Base-by-base conservation (phyloP, 1,140 invertebrate genomes). In the Meloidogyne exigua region DNA sequence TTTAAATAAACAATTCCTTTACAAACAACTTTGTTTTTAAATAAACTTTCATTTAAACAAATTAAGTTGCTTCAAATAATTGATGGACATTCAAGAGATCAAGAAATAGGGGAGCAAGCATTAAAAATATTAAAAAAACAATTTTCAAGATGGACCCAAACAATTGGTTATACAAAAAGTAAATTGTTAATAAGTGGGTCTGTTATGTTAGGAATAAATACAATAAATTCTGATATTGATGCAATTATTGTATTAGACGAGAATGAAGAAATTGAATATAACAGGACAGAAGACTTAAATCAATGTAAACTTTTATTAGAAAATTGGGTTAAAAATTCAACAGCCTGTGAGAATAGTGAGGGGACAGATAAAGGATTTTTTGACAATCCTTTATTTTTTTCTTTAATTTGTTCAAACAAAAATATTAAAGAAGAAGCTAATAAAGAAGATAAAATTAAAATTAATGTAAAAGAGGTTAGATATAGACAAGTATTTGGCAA, bases 161-260 rank as follows among this genome's bases (percentile, higher is more conserved):
- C 18, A n/a, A n/a, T n/a, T 57, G 9, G n/a, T 0, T 57, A 5
- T 21, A n/a, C 1, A 9, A 39, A 39, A 57, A 57, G 49, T 21
- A 57, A 57, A 57, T 21, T 57, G 10, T n/a, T 57, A n/a, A 57
- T 57, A 57, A 57, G n/a, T 57, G 49, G 49, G 5, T 57, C 49
- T 57, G 49, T 57, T 57, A n/a, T 57, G n/a, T 57, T 57, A n/a
- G 49, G 49, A 57, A 57, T 57, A n/a, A 57, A 57, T 57, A 57
- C 49, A n/a, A 57, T 57, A n/a, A 57, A 57, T 57, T 57, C 49
- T 57, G 49, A 57, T 57, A n/a, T 57, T n/a, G 49, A 57, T n/a
- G 49, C 49, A 7, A n/a, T 57, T 9, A n/a, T 57, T n/a, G n/a
- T 57, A 15, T 15, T 57, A 57, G 49, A 57, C 5, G 49, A 57